Conservation (phyloP, 2,888 invertebrate genomes). For the Vesta saturnalis region DNA sequence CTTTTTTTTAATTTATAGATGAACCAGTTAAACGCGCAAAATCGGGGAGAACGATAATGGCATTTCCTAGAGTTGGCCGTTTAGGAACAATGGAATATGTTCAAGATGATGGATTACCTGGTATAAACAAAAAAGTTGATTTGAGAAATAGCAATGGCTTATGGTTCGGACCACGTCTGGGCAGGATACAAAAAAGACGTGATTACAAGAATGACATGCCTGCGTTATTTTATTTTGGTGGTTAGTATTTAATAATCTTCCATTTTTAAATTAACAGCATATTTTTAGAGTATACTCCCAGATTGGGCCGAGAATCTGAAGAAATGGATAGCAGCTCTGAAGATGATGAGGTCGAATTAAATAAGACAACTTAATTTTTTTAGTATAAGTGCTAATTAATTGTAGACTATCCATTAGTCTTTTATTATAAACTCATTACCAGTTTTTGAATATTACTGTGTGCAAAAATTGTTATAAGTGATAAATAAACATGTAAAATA, state of each 20-base stretch:
- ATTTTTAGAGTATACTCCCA: slow-evolving; percentile 52
- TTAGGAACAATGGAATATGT: slow-evolving; percentile 47
- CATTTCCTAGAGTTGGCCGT: slow-evolving; percentile 64
- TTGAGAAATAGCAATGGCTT: slow-evolving; percentile 63
- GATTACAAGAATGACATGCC: slow-evolving; percentile 11
- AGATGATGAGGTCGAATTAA: slow-evolving; percentile 29
- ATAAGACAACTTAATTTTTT: slow-evolving; percentile 10
- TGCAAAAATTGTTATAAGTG: not conserved
- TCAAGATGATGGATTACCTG: slow-evolving; percentile 13
- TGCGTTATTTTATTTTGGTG: slow-evolving; percentile 26
- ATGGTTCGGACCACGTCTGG: slow-evolving; percentile 77
- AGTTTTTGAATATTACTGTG: not conserved
- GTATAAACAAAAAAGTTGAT: slow-evolving; percentile 23
- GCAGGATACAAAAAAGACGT: slow-evolving; percentile 42
- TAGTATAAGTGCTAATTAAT: not conserved
- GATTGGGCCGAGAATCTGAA: slow-evolving; percentile 54
- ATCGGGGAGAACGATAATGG: slow-evolving; percentile 50
- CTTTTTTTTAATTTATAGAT: no score
- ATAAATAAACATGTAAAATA: not conserved
- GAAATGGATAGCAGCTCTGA: slow-evolving; percentile 34
- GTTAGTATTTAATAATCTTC: slow-evolving; percentile 12
- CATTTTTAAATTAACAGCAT: not conserved
- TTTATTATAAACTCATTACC: no score
- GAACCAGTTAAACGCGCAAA: slow-evolving; percentile 19
- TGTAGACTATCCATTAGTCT: no score